These are phyloP conservation scores for Scomber scombrus DNA, from an alignment of 2,113 vertebrate genomes.

Conservation along the genomic window DNA sequence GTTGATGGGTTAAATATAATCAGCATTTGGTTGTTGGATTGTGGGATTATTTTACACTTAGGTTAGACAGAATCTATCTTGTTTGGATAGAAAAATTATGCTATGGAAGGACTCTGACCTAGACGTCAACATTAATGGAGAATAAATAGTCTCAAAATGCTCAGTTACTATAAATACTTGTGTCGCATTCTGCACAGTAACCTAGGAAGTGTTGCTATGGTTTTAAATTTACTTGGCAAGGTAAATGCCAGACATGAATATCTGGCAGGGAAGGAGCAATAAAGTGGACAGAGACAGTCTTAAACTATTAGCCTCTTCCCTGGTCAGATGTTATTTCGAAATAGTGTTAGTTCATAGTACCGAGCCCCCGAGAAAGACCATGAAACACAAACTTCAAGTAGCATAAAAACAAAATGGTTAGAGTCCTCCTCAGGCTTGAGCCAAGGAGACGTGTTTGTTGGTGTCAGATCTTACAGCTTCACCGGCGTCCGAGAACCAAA, in stretches of 20 bases:
- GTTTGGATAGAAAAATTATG: background rate
- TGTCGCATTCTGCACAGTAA: no score
- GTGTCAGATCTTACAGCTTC: conserved; percentile 31
- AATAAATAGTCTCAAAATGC: no score
- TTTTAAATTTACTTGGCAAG: no score
- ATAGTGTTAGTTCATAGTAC: conserved; percentile 16
- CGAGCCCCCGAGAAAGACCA: background rate
- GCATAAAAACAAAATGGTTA: conserved; percentile 27
- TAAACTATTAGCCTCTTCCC: no score
- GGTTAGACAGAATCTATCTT: background rate
- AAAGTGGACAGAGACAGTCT: no score
- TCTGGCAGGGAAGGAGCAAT: no score
- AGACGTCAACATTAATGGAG: no score
- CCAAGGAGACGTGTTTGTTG: conserved; percentile 21
- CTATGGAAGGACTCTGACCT: no score
- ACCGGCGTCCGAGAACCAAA: conserved; percentile 19
- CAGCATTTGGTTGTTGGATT: background rate
- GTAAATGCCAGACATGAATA: no score
- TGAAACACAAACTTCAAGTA: conserved; percentile 9
- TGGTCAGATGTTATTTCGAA: background rate
- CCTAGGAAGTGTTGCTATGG: no score
- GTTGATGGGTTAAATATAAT: background rate
- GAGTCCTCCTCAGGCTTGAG: conserved; percentile 13
- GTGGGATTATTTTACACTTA: no score
- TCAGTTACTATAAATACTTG: no score